Conservation (phyloP, 2,888 invertebrate species). For the Zygaena filipendulae region DNA sequence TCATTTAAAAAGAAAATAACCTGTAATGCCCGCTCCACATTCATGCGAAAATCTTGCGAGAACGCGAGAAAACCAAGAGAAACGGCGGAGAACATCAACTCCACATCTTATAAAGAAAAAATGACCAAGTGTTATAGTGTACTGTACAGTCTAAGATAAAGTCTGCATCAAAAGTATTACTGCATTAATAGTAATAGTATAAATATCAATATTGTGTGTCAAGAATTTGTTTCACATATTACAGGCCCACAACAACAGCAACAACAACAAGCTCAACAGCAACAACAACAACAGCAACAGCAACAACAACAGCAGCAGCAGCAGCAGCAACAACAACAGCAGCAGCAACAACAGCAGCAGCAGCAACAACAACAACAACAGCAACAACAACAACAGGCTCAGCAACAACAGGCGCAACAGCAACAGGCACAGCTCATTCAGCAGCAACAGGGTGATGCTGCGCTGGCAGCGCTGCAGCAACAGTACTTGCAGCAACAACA, state of each 20-base stretch:
- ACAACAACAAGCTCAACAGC: constrained; percentile 25
- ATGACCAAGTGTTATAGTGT: too few relatives aligned
- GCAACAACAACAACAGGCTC: constrained; percentile 36
- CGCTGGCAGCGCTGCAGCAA: constrained; percentile 56
- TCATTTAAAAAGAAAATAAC: too few relatives aligned
- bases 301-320: constrained; percentile 29
- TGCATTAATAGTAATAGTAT: too few relatives aligned
- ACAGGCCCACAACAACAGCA: constrained; percentile 24
- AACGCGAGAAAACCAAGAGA: too few relatives aligned
- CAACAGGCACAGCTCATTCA: constrained; percentile 42
- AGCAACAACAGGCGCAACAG: constrained; percentile 46
- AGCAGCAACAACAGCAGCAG: constrained; percentile 30
- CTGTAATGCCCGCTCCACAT: too few relatives aligned
- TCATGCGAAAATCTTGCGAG: too few relatives aligned
- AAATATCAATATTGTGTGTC: too few relatives aligned
- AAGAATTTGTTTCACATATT: too few relatives aligned
- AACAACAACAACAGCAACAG: constrained; percentile 20
- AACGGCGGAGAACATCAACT: too few relatives aligned
- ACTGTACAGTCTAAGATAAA: too few relatives aligned
- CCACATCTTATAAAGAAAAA: too few relatives aligned
- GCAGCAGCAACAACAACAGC: constrained; percentile 27
- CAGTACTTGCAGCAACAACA: constrained; percentile 62
- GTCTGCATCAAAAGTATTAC: too few relatives aligned
- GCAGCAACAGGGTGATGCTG: constrained; percentile 49
- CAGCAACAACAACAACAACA: constrained; percentile 28